These are phyloP conservation scores for Dynastes maya DNA, from an alignment of 2,888 invertebrate genomes.

Conservation along the genomic window DNA sequence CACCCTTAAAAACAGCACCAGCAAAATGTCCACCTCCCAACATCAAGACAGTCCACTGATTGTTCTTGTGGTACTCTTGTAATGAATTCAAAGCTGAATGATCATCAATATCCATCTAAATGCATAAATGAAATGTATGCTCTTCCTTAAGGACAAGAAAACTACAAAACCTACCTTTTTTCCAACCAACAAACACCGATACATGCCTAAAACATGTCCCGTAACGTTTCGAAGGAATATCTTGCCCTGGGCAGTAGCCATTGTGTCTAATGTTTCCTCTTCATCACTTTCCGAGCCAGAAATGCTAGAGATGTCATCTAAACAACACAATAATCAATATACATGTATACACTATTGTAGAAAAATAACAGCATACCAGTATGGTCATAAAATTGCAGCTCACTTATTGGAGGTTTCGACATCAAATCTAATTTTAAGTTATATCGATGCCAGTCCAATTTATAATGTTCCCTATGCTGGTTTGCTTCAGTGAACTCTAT, in stretches of 20 bases:
- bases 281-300: conserved; percentile 76
- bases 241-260: conserved; percentile 75
- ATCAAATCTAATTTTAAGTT: conserved; percentile 83
- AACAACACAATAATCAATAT: conserved; percentile 48
- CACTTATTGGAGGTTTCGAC: conserved; percentile 73
- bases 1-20: conserved; percentile 78
- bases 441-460: conserved; percentile 88
- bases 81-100: conserved; percentile 60
- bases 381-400: conserved; percentile 74
- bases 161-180: conserved; percentile 74
- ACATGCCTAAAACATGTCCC: conserved; percentile 82
- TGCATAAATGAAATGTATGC: too few species aligned
- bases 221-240: conserved; percentile 81
- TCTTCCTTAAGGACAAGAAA: not conserved
- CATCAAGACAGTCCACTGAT: conserved; percentile 83
- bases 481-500: conserved; percentile 74
- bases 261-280: conserved; percentile 66
- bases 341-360: not conserved
- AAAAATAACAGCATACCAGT: conserved; percentile 66
- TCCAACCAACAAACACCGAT: conserved; percentile 81
- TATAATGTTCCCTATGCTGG: conserved; percentile 84
- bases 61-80: conserved; percentile 63
- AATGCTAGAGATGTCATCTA: conserved; percentile 78
- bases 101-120: conserved; percentile 60
- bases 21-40: conserved; percentile 90